Evolutionary conservation across 2,113 vertebrate genomes (phyloP).

Genomic region (Bothrops jararaca): DNA sequence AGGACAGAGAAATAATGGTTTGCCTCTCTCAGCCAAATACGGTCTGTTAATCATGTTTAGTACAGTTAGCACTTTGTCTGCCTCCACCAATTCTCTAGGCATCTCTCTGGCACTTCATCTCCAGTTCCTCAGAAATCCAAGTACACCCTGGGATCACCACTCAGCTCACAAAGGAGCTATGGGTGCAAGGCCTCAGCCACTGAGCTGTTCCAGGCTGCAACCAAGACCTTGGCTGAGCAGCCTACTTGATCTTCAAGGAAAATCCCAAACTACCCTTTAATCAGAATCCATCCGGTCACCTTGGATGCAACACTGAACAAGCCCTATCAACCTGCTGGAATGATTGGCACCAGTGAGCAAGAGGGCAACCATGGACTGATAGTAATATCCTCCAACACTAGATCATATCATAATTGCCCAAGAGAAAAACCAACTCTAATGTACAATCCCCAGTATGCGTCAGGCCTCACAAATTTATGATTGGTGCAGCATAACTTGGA

Average conservation of each 20-base stretch:
- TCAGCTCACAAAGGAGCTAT: not conserved
- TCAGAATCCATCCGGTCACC: not conserved
- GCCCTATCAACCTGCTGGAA: not conserved
- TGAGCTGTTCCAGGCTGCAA: not conserved
- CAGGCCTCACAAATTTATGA: not conserved
- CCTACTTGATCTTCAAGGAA: not conserved
- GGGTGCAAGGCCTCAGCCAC: not conserved
- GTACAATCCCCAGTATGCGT: not conserved
- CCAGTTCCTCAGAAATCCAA: not conserved
- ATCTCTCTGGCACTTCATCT: not conserved
- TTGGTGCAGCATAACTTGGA: not conserved
- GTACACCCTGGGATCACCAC: not conserved
- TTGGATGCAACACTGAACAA: not conserved
- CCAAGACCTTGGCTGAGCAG: not conserved
- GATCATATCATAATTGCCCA: not conserved
- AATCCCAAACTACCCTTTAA: not conserved
- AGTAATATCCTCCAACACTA: not conserved
- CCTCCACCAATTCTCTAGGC: not conserved
- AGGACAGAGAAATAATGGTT: not conserved
- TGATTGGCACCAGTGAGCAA: not conserved
- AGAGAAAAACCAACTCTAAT: not conserved
- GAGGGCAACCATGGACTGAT: not conserved
- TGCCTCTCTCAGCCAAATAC: not conserved
- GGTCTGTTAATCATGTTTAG: not conserved
- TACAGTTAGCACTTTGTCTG: not conserved